Evolutionary conservation across 2,797 vertebrate species (phyloP).

Genomic region (Stomatorhinus walkeri): DNA sequence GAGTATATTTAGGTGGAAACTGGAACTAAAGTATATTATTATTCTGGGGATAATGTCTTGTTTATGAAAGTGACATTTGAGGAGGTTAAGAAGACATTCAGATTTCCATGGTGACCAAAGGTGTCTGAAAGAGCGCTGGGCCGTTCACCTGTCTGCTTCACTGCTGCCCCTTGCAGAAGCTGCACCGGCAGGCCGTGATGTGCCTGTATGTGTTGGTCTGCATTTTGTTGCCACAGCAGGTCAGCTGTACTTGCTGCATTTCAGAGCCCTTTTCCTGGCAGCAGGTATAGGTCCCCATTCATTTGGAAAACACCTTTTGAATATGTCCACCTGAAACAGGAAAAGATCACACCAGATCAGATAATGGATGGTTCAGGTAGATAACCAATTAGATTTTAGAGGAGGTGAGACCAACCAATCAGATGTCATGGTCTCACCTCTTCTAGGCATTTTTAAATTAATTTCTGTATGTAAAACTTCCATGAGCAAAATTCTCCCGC

Average conservation of each 20-base stretch:
- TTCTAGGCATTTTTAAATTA: too few species aligned
- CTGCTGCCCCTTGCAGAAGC: neutral
- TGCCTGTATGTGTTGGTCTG: conserved; percentile 39
- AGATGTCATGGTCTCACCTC: neutral
- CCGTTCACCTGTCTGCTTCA: neutral
- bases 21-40: neutral
- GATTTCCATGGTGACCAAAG: neutral
- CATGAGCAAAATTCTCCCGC: too few species aligned
- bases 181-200: conserved; percentile 48
- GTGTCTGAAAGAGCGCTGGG: neutral
- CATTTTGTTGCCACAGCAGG: conserved; percentile 29
- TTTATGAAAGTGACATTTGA: neutral
- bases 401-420: too few species aligned
- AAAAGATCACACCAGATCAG: neutral
- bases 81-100: neutral
- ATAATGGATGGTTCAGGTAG: too few species aligned
- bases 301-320: conserved; percentile 32
- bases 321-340: conserved; percentile 26
- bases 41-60: neutral
- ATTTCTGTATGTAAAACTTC: too few species aligned
- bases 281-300: conserved; percentile 24
- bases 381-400: too few species aligned
- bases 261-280: conserved; percentile 36
- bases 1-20: neutral
- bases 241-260: conserved; percentile 31